These are phyloP conservation scores for Argya squamiceps DNA, from an alignment of 2,797 vertebrate genomes.

Conservation along the genomic window DNA sequence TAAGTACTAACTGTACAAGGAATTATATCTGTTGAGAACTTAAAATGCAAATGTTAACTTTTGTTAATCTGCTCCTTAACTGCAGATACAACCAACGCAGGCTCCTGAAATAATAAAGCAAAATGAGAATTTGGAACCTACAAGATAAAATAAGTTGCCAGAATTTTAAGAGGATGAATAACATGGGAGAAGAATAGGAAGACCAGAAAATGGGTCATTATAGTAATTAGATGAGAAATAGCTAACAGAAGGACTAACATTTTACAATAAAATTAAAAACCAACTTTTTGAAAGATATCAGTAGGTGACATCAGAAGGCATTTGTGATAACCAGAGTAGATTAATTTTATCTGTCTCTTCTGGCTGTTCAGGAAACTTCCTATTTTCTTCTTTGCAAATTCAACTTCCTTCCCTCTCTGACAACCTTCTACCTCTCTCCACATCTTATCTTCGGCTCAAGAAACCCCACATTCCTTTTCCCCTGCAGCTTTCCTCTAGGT, in stretches of 20 bases:
- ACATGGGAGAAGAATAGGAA: background rate
- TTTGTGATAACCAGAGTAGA: background rate
- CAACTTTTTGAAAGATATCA: background rate
- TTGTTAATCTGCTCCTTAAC: background rate
- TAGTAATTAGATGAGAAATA: constrained; percentile 25
- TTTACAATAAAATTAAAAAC: background rate
- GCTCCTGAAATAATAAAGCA: constrained; percentile 9
- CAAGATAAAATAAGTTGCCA: background rate
- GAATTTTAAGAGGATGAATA: constrained; percentile 17
- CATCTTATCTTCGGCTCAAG: background rate
- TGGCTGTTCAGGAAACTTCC: background rate
- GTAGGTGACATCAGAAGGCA: background rate
- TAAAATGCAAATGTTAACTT: background rate
- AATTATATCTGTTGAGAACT: background rate
- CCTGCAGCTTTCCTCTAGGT: background rate
- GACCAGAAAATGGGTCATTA: constrained; percentile 23
- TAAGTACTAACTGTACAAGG: background rate
- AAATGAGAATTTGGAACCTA: constrained; percentile 21
- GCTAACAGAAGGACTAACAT: background rate
- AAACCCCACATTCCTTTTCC: background rate
- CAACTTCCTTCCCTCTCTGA: background rate
- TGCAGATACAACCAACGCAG: background rate
- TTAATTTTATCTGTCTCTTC: background rate
- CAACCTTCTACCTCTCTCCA: background rate
- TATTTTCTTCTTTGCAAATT: background rate